Evolutionary conservation across 2,797 vertebrate genomes (phyloP), one percentile per base, ranked within the genome.

Genomic region (Hapalemur alaotrensis): DNA sequence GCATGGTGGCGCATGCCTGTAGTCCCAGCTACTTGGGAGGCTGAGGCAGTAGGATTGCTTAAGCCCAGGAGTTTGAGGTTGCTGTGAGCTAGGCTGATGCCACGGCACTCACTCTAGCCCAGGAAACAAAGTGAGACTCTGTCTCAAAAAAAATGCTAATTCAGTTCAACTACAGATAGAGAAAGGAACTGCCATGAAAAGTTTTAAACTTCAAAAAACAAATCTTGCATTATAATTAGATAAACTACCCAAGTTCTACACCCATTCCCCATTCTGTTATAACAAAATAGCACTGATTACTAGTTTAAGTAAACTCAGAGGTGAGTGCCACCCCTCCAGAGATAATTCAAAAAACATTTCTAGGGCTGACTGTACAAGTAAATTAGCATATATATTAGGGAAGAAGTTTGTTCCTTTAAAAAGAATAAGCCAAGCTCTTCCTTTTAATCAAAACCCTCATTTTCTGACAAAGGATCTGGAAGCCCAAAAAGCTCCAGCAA

Each of bases 381-480:
- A 91, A 83, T 41, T 57, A 75, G 52, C 48, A n/a, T 9, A 48
- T 18, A 43, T 46, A 46, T 50, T 28, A 63, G 25, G 14, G 59
- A 52, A 81, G 52, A 32, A 10, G 5, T 11, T 38, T 70, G 22
- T 81, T 79, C 78, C 50, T 89, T 86, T 80, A n/a, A 46, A 63
- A 95, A 65, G 5, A 95, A 54, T 25, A 78, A 84, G 41, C 14
- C 90, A 65, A 88, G 2, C 32, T 46, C 95, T 89, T 93, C 3
- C 9, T 89, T 83, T 79, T 50, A 5, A 93, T 84, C 4, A 46
- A 63, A 69, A 43, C 28, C 1, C 75, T 79, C 35, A 67, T 63
- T 90, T 97, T 85, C 61, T 78, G n/a, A 90, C 32, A 72, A 69
- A 91, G 82, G 70, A 57, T 13, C 72, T 65, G 30, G 54, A 14